phyloP scores from a whole-genome alignment of 1,140 invertebrate species.

The Odontomachus brunneus region DNA sequence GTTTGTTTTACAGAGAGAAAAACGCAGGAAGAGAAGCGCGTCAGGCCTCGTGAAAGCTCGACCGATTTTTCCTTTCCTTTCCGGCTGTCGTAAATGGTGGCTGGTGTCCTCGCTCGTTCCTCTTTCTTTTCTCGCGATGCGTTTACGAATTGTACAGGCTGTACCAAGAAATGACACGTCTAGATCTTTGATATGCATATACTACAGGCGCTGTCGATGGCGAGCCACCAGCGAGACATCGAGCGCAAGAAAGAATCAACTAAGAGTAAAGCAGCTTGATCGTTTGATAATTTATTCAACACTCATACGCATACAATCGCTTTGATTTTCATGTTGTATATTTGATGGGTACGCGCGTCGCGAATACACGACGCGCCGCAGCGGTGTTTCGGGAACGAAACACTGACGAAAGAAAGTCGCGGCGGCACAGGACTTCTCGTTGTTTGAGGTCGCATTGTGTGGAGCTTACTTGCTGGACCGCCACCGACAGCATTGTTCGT shows the following conservation, averaged over 20 bases:
- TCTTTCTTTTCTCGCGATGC: neutral
- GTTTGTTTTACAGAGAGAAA: slow-evolving; percentile 60
- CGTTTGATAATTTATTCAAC: neutral
- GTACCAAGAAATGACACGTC: slow-evolving; percentile 9
- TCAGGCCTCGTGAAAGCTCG: slow-evolving; percentile 48
- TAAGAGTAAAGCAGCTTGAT: neutral
- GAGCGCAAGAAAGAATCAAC: neutral
- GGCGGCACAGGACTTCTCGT: neutral
- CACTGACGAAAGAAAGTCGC: neutral
- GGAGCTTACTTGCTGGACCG: neutral
- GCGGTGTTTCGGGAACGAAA: neutral
- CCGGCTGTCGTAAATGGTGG: slow-evolving; percentile 31
- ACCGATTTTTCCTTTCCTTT: slow-evolving; percentile 28
- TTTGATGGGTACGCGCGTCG: too few relatives aligned
- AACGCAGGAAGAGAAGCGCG: slow-evolving; percentile 65
- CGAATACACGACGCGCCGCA: too few relatives aligned
- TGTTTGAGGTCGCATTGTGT: slow-evolving; percentile 14
- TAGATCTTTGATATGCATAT: slow-evolving; percentile 58
- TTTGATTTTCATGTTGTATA: slow-evolving; percentile 40
- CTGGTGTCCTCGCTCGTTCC: neutral
- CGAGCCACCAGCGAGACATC: slow-evolving; percentile 3
- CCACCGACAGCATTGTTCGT: slow-evolving; percentile 36
- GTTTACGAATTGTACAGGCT: slow-evolving; percentile 49
- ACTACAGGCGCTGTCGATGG: slow-evolving; percentile 51
- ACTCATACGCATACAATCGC: neutral